Evolutionary conservation across 2,888 invertebrate genomes (phyloP).

Genomic region (Ceramica pisi): DNA sequence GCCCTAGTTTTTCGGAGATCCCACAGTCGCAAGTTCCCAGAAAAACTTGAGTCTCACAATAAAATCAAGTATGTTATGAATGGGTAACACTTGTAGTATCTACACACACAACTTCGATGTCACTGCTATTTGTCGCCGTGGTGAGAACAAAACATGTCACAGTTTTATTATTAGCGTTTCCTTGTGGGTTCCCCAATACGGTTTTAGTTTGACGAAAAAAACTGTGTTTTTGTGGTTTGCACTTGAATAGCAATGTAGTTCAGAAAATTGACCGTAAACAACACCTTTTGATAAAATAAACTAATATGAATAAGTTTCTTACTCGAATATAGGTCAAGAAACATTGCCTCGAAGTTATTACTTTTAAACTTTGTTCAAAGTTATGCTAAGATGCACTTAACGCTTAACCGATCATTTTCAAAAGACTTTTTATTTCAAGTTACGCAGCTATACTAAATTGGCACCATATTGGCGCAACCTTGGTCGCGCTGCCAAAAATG

Average conservation of each 20-base stretch:
- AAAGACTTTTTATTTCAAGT: neutral
- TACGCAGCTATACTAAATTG: neutral
- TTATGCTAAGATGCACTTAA: too few species aligned
- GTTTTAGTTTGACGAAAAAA: constrained; percentile 4
- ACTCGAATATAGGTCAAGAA: neutral
- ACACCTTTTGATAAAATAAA: neutral
- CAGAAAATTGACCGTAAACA: neutral
- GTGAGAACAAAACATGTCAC: constrained; percentile 21
- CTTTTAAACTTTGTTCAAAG: neutral
- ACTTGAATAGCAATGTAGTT: neutral
- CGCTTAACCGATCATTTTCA: neutral
- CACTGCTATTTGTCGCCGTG: constrained; percentile 3
- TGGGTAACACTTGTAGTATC: neutral
- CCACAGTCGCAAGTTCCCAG: neutral
- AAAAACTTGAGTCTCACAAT: neutral
- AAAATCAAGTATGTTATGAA: neutral
- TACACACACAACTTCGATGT: neutral
- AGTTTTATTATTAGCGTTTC: constrained; percentile 37
- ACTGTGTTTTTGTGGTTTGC: neutral
- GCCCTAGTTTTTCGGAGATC: neutral
- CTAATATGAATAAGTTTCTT: neutral
- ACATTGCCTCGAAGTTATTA: constrained; percentile 12
- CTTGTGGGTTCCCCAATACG: neutral
- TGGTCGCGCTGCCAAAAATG: neutral
- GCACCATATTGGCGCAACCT: neutral